Conservation (phyloP, 1,140 invertebrate species). For the Dendrolimus punctatus region DNA sequence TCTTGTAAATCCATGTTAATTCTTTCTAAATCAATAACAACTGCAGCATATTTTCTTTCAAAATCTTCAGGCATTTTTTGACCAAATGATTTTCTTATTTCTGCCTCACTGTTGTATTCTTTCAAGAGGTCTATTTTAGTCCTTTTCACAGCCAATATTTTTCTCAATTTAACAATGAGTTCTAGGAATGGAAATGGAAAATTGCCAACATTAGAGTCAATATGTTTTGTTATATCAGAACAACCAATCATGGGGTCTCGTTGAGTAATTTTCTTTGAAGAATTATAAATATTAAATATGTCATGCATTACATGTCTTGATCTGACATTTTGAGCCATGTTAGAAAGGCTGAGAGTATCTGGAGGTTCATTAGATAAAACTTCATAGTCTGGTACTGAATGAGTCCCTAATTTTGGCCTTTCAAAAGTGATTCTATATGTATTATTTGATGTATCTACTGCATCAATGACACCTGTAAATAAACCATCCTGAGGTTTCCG, state of each 20-base stretch:
- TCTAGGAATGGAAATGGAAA: conserved; percentile 91
- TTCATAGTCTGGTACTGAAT: conserved; percentile 97
- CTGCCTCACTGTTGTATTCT: conserved; percentile 93
- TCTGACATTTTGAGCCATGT: conserved; percentile 85
- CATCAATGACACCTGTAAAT: conserved; percentile 96
- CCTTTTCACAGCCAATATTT: conserved; percentile 89
- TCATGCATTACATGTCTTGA: conserved; percentile 76
- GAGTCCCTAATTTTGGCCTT: conserved; percentile 91
- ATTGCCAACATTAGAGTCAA: conserved; percentile 78
- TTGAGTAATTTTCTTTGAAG: conserved; percentile 41
- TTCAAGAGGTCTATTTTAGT: conserved; percentile 85
- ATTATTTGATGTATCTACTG: conserved; percentile 96
- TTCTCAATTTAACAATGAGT: conserved; percentile 89
- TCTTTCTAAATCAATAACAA: conserved; percentile 92
- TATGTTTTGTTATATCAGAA: conserved; percentile 46
- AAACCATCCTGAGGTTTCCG: conserved; percentile 96
- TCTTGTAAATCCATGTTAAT: conserved; percentile 92
- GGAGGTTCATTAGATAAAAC: conserved; percentile 93
- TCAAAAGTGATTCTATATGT: conserved; percentile 99
- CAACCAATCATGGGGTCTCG: conserved; percentile 72
- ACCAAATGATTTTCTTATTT: conserved; percentile 87
- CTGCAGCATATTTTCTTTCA: conserved; percentile 89
- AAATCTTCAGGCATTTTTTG: conserved; percentile 87
- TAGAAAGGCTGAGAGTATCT: conserved; percentile 91
- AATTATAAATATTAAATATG: conserved; percentile 51